Evolutionary conservation across 2,797 vertebrate genomes (phyloP).

Genomic region (Oreortyx pictus): DNA sequence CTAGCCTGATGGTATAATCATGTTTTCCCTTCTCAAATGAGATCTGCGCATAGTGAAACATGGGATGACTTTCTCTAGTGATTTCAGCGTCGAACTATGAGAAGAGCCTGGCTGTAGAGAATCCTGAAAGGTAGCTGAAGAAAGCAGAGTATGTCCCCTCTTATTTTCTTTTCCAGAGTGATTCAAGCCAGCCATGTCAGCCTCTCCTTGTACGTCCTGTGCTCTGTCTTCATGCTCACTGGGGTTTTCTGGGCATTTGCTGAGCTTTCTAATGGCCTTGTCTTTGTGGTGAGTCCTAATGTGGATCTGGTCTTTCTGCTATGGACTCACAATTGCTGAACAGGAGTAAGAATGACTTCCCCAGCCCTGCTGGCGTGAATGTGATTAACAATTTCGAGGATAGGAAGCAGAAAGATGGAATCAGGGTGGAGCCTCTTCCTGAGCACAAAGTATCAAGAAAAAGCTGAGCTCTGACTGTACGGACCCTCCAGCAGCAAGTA

Average conservation of each 20-base stretch:
- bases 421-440: accelerated
- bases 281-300: not conserved
- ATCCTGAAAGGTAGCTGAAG: not conserved
- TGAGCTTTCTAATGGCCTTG: not conserved
- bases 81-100: not conserved
- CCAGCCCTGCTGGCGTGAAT: not conserved
- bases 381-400: not conserved
- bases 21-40: not conserved
- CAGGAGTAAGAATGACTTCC: not conserved
- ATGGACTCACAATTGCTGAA: not conserved
- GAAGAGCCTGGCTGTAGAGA: not conserved
- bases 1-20: not conserved
- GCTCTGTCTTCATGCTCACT: not conserved
- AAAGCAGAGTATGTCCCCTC: not conserved
- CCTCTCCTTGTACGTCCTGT: accelerated
- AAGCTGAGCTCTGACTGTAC: not conserved
- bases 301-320: not conserved
- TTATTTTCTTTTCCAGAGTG: not conserved
- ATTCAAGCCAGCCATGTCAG: not conserved
- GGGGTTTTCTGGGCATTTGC: not conserved
- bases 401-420: not conserved
- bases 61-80: too few species aligned
- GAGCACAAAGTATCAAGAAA: not conserved
- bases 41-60: not conserved
- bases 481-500: not conserved